Conservation (phyloP, 2,888 invertebrate species). For the Odontocolon sp. region DNA sequence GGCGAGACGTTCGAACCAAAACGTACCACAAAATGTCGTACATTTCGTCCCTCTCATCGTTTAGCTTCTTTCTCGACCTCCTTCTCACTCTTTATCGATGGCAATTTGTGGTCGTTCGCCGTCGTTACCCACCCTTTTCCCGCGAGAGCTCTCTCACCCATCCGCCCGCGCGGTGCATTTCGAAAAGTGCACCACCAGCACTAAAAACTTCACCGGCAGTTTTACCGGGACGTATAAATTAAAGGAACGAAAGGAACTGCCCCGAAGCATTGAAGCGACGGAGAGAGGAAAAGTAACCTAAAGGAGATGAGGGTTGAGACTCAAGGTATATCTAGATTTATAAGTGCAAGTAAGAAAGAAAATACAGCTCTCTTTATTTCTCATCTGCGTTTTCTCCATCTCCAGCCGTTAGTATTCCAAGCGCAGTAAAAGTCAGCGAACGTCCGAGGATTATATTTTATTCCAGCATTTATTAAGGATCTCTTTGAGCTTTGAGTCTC, state of each 20-base stretch:
- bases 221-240: slow-evolving; percentile 64
- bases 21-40: slow-evolving; percentile 28
- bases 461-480: slow-evolving; percentile 56
- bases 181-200: slow-evolving; percentile 64
- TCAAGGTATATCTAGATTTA: slow-evolving; percentile 19
- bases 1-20: slow-evolving; percentile 13
- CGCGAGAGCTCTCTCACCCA: not conserved
- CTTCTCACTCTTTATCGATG: slow-evolving; percentile 60
- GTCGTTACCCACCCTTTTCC: not conserved
- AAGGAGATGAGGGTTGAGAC: slow-evolving; percentile 1
- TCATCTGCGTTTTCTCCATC: slow-evolving; percentile 5
- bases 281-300: not conserved
- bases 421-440: slow-evolving; percentile 50
- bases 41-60: slow-evolving; percentile 25
- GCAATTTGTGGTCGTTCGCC: slow-evolving; percentile 62
- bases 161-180: slow-evolving; percentile 50
- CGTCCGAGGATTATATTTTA: slow-evolving; percentile 53
- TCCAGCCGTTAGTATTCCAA: slow-evolving; percentile 43
- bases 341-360: not conserved
- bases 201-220: slow-evolving; percentile 63
- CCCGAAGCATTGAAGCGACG: slow-evolving; percentile 5
- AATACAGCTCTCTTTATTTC: slow-evolving; percentile 11
- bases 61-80: slow-evolving; percentile 45
- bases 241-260: slow-evolving; percentile 50
- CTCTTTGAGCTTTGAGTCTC: slow-evolving; percentile 55